Conservation (phyloP, 2,113 vertebrate genomes). For the Syngnathoides biaculeatus region DNA sequence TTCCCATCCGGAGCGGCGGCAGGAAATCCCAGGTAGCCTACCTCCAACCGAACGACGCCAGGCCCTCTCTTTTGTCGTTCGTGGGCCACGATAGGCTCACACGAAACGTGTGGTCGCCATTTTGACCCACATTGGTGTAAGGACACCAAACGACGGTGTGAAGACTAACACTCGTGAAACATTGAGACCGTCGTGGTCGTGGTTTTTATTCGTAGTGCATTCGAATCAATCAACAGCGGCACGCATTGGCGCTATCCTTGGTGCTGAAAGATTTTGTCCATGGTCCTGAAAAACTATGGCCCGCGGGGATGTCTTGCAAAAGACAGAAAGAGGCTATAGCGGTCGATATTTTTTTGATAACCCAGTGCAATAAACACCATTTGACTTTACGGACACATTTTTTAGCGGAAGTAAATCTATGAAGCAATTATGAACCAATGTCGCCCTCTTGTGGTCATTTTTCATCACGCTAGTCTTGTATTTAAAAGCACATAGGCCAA, state of each 20-base stretch:
- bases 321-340: neutral
- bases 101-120: neutral
- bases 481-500: neutral
- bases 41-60: slow-evolving; percentile 10
- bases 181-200: neutral
- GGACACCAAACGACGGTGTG: neutral
- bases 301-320: no score
- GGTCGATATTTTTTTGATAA: neutral
- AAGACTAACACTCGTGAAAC: neutral
- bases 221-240: neutral
- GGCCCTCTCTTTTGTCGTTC: neutral
- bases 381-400: neutral
- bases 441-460: slow-evolving; percentile 55
- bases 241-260: slow-evolving; percentile 29
- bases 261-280: slow-evolving; percentile 45
- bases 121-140: neutral
- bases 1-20: slow-evolving; percentile 6
- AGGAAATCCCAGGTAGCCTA: slow-evolving; percentile 56
- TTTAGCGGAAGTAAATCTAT: neutral
- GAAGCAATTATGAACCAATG: slow-evolving; percentile 1
- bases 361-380: neutral
- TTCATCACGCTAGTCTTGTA: neutral
- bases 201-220: neutral
- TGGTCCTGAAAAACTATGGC: slow-evolving; percentile 36
- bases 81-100: neutral